These are phyloP conservation scores for Deilephila elpenor DNA, from an alignment of 2,888 invertebrate genomes.

Conservation along the genomic window DNA sequence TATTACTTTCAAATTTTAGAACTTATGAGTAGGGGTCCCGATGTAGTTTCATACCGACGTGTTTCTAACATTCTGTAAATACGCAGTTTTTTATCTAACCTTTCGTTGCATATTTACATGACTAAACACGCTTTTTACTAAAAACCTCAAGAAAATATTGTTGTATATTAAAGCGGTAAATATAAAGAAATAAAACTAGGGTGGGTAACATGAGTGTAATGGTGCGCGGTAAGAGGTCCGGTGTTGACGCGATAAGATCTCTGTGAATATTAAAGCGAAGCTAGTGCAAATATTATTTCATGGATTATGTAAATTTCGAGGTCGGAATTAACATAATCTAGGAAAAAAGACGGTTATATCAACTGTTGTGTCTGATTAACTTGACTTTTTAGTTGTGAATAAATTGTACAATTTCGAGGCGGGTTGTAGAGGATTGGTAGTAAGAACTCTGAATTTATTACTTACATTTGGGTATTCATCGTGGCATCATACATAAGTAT, in stretches of 20 bases:
- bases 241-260: slow-evolving; percentile 46
- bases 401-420: too few relatives aligned
- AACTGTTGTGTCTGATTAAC: slow-evolving; percentile 17
- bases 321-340: slow-evolving; percentile 46
- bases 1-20: too few relatives aligned
- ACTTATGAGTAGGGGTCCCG: too few relatives aligned
- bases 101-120: too few relatives aligned
- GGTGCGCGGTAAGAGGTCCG: slow-evolving; percentile 26
- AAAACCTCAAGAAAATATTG: not conserved
- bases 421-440: too few relatives aligned
- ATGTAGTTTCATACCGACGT: too few relatives aligned
- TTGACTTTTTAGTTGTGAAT: not conserved
- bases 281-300: slow-evolving; percentile 49
- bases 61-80: too few relatives aligned
- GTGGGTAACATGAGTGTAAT: slow-evolving; percentile 26
- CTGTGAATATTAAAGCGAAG: slow-evolving; percentile 47
- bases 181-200: not conserved
- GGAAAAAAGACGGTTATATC: slow-evolving; percentile 39
- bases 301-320: slow-evolving; percentile 47
- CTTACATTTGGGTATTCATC: too few relatives aligned
- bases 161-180: not conserved
- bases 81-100: too few relatives aligned
- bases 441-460: too few relatives aligned
- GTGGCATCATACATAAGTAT: too few relatives aligned
- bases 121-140: too few relatives aligned